Evolutionary conservation across 2,797 vertebrate species (phyloP), one percentile per base, ranked within the genome.

Genomic region (Rhyacichthys aspro): DNA sequence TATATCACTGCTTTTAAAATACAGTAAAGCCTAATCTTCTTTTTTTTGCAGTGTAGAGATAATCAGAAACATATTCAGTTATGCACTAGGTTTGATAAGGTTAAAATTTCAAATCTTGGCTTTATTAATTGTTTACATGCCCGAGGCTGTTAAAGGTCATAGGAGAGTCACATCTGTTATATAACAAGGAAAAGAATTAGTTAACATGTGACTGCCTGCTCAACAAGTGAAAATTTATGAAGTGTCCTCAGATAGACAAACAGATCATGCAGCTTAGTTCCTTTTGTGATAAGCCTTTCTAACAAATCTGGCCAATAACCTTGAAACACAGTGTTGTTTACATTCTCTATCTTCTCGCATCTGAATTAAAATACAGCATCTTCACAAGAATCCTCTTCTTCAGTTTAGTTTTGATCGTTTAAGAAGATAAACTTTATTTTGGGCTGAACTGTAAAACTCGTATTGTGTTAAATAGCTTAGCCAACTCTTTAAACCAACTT

Each of bases 101-200:
- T 73, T 70, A 45, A 36, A 39, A 53, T 45, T 50, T 33, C 33
- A 49, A 48, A 36, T 72, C 38, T 46, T 67, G 43, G 23, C n/a
- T n/a, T n/a, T n/a, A n/a, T n/a, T 67, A 74, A 48, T 62, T 77
- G 77, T 80, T 83, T 63, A 67, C 60, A 64, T 55, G 55, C 55
- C 58, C 67, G 63, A 58, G 81, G 69, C 50, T 60, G 16, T 32
- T 0, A 43, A 47, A 43, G 78, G 81, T 80, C 72, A 81, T n/a
- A 10, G 32, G 8, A 12, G 59, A 79, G 82, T 67, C 73, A 73
- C 34, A 38, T 63, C 36, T 47, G 28, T 47, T 63, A 28, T n/a
- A n/a, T n/a, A n/a, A n/a, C n/a, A n/a, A n/a, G n/a, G 7, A 46
- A 54, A 8, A 70, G 73, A 56, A 33, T 42, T 70, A 59, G 34